Evolutionary conservation across 1,140 invertebrate genomes (phyloP).

Genomic region (Euborellia annulipes): DNA sequence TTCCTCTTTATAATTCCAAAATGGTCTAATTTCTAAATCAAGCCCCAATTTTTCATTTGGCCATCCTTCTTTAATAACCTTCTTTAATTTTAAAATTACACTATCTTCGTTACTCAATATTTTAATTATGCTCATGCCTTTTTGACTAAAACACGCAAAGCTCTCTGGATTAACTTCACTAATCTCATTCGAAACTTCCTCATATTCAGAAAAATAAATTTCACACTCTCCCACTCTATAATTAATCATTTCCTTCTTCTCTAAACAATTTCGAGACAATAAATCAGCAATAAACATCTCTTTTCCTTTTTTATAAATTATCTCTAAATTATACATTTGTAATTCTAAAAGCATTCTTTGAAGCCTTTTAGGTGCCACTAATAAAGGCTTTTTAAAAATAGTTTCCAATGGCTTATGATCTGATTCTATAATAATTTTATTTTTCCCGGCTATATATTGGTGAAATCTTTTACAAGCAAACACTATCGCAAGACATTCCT

Average conservation of each 20-base stretch:
- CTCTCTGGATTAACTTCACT: conserved; percentile 18
- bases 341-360: conserved; percentile 17
- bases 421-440: conserved; percentile 18
- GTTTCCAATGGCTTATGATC: conserved; percentile 21
- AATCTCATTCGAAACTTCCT: conserved; percentile 10
- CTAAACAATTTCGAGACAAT: not conserved
- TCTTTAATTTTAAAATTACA: conserved; percentile 15
- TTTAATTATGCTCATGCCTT: too few species aligned
- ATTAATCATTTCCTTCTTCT: not conserved
- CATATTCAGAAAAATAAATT: not conserved
- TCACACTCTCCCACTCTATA: conserved; percentile 1
- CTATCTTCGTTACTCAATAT: conserved; percentile 18
- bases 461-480: conserved; percentile 23
- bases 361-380: conserved; percentile 12
- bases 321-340: conserved; percentile 16
- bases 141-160: too few species aligned
- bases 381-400: conserved; percentile 19
- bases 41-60: conserved; percentile 21
- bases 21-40: conserved; percentile 16
- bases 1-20: conserved; percentile 21
- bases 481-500: conserved; percentile 25
- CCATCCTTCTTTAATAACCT: conserved; percentile 23
- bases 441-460: conserved; percentile 22
- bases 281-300: conserved; percentile 9
- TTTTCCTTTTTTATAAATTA: conserved; percentile 17